These are phyloP conservation scores for Cenopis cana DNA, from an alignment of 2,888 invertebrate species.

Conservation along the genomic window DNA sequence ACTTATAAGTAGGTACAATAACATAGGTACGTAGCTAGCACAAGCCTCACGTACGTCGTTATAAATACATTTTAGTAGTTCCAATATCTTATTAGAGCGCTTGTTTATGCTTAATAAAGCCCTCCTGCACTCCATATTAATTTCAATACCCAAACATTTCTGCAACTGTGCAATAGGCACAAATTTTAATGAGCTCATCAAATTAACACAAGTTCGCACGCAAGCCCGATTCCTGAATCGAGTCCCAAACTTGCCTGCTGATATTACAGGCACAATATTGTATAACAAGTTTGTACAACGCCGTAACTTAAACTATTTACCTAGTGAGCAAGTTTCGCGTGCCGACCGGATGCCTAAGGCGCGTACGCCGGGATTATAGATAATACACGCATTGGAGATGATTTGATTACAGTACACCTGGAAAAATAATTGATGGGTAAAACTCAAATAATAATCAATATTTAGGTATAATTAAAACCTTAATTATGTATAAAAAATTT, in stretches of 20 bases:
- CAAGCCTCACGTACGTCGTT: no score
- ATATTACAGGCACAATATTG: conserved; percentile 67
- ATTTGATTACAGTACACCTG: conserved; percentile 30
- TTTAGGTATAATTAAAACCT: no score
- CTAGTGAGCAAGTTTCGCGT: conserved; percentile 71
- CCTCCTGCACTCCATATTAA: not conserved
- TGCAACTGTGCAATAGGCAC: not conserved
- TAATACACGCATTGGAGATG: conserved; percentile 34
- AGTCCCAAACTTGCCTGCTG: conserved; percentile 62
- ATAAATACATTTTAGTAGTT: not conserved
- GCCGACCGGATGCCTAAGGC: conserved; percentile 67
- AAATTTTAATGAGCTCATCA: conserved; percentile 33
- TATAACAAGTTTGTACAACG: conserved; percentile 55
- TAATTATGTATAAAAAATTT: no score
- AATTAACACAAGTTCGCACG: conserved; percentile 46
- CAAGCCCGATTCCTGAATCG: conserved; percentile 54
- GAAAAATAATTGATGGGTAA: not conserved
- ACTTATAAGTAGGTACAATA: no score
- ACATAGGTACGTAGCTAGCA: no score
- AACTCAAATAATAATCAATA: no score
- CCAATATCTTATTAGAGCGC: not conserved
- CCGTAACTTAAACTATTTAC: conserved; percentile 76
- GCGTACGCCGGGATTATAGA: conserved; percentile 52
- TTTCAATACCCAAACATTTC: not conserved
- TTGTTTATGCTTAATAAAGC: not conserved